phyloP scores from a whole-genome alignment of 2,113 vertebrate genomes.

The Tichodroma muraria region DNA sequence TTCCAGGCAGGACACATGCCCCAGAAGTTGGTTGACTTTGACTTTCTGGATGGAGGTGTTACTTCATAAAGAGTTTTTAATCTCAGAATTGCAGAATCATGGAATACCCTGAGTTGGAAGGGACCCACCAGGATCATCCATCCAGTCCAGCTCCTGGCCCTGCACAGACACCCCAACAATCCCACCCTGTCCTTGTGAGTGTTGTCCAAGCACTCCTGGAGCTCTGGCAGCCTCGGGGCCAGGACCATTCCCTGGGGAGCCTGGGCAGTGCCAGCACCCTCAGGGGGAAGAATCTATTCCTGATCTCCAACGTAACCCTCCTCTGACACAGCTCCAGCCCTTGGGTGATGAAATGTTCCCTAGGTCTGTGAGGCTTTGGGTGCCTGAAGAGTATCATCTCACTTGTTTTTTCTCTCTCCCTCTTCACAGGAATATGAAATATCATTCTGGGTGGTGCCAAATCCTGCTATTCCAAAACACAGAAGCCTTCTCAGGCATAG shows the following conservation, averaged over 20 bases:
- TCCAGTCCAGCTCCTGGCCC: neutral
- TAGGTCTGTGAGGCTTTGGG: neutral
- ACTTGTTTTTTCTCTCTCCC: neutral
- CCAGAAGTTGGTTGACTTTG: neutral
- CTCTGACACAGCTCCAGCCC: neutral
- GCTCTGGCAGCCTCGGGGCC: neutral
- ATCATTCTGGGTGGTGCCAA: neutral
- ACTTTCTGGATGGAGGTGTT: neutral
- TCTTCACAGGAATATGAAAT: neutral
- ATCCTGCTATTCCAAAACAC: neutral
- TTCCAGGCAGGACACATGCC: neutral
- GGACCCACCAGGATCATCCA: too few relatives aligned
- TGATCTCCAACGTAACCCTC: neutral
- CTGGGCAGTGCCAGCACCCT: neutral
- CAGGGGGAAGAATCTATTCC: neutral
- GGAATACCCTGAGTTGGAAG: neutral
- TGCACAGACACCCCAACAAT: neutral
- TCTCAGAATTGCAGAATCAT: neutral
- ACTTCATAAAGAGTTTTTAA: neutral
- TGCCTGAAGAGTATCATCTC: neutral
- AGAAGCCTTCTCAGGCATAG: neutral
- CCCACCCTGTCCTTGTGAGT: neutral
- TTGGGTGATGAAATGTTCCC: neutral
- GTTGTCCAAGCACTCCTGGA: rapidly evolving
- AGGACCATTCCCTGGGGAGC: neutral